Evolutionary conservation across 2,113 vertebrate species (phyloP).

Genomic region (Atlantisia rogersi): DNA sequence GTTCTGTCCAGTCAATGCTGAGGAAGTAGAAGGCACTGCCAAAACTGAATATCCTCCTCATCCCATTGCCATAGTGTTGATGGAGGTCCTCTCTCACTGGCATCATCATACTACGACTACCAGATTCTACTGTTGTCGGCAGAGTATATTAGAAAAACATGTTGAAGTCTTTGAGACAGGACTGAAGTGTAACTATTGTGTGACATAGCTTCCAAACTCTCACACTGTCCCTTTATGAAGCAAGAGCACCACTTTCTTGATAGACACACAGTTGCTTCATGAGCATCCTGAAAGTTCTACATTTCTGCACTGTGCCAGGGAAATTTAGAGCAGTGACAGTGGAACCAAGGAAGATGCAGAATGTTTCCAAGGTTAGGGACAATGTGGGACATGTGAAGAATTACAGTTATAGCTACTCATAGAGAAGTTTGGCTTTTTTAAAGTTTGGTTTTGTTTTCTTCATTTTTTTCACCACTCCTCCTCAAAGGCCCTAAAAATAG

Average conservation of each 20-base stretch:
- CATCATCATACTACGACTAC: accelerated
- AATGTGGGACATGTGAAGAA: accelerated
- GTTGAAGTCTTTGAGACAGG: not conserved
- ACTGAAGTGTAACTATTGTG: not conserved
- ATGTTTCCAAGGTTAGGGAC: not conserved
- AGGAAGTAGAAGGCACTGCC: not conserved
- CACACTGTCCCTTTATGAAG: not conserved
- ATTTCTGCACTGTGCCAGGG: not conserved
- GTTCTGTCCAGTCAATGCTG: not conserved
- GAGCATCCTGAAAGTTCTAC: not conserved
- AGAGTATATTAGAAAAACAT: not conserved
- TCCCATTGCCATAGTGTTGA: not conserved
- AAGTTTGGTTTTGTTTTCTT: not conserved
- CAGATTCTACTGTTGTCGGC: not conserved
- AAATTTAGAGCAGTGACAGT: not conserved
- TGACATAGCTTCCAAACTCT: not conserved
- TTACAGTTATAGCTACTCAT: not conserved
- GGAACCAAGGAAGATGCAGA: not conserved
- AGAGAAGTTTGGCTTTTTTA: accelerated
- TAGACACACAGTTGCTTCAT: not conserved
- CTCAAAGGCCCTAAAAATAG: not conserved
- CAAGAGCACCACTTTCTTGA: not conserved
- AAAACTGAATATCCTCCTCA: not conserved
- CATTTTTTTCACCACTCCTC: not conserved
- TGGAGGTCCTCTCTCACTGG: not conserved